These are phyloP conservation scores for Trialeurodes vaporariorum DNA, from an alignment of 1,140 invertebrate species.

Conservation along the genomic window DNA sequence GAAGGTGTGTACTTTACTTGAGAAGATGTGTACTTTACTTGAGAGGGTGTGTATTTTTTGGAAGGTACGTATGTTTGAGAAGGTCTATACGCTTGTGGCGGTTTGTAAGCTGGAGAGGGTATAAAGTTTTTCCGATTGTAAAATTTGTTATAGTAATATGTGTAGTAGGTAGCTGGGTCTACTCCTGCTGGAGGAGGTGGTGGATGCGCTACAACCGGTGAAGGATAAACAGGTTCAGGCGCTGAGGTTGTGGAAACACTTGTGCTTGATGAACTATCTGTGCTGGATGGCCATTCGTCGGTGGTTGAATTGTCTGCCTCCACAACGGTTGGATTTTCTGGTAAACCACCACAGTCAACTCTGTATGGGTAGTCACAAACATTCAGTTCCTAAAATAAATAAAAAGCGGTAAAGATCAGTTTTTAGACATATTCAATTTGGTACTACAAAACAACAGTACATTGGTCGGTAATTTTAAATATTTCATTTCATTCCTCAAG, in stretches of 20 bases:
- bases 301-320: constrained; percentile 11
- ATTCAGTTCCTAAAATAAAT: constrained; percentile 39
- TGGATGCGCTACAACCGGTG: constrained; percentile 8
- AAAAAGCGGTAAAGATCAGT: too few relatives aligned
- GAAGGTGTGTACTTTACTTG: neutral
- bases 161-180: neutral
- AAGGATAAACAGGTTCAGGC: neutral
- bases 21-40: neutral
- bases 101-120: neutral
- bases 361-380: constrained; percentile 46
- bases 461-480: too few relatives aligned
- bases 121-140: constrained; percentile 6
- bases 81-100: neutral
- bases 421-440: too few relatives aligned
- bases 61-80: neutral
- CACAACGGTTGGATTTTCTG: constrained; percentile 27
- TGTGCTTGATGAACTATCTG: constrained; percentile 9
- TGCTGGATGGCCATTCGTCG: neutral
- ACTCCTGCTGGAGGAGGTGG: constrained; percentile 13
- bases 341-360: constrained; percentile 41
- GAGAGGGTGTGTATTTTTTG: neutral
- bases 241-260: constrained; percentile 6
- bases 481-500: too few relatives aligned
- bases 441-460: too few relatives aligned
- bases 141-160: constrained; percentile 2